phyloP scores from a whole-genome alignment of 30 jellyfish, hydroid and myxozoan species.

The Rhopilema esculentum region DNA sequence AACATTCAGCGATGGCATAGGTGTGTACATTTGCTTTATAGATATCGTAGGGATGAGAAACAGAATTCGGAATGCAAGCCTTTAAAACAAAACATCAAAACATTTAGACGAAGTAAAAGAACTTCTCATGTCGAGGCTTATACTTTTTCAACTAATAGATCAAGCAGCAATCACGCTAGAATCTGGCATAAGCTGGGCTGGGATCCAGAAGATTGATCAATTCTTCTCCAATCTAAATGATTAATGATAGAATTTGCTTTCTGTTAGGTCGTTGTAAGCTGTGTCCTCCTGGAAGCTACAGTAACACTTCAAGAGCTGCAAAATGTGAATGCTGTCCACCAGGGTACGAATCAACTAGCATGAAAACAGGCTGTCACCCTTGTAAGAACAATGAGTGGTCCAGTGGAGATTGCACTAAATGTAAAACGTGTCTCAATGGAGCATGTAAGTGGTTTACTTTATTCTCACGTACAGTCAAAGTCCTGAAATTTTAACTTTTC shows the following conservation, averaged over 20 bases:
- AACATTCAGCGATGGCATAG: constrained; percentile 89
- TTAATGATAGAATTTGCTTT: not conserved
- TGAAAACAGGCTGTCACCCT: constrained; percentile 80
- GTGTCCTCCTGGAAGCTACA: constrained; percentile 89
- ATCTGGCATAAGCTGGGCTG: no score
- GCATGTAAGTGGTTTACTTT: constrained; percentile 67
- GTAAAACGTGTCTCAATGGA: constrained; percentile 81
- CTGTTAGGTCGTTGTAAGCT: constrained; percentile 88
- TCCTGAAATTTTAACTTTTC: not conserved
- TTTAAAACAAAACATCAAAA: no score
- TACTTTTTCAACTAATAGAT: no score
- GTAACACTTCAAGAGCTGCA: constrained; percentile 79
- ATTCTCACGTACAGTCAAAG: not conserved
- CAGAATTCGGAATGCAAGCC: no score
- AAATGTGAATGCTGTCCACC: constrained; percentile 94
- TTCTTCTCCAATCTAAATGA: no score
- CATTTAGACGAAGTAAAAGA: no score
- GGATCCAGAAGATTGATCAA: no score
- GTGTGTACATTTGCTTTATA: constrained; percentile 34
- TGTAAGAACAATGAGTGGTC: constrained; percentile 90
- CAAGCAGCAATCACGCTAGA: no score
- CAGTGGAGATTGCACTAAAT: constrained; percentile 76
- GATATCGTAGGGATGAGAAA: no score
- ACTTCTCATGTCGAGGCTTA: no score
- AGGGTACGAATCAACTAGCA: constrained; percentile 88